Conservation (phyloP, 2,113 vertebrate species). For the Seriola dumerili region DNA sequence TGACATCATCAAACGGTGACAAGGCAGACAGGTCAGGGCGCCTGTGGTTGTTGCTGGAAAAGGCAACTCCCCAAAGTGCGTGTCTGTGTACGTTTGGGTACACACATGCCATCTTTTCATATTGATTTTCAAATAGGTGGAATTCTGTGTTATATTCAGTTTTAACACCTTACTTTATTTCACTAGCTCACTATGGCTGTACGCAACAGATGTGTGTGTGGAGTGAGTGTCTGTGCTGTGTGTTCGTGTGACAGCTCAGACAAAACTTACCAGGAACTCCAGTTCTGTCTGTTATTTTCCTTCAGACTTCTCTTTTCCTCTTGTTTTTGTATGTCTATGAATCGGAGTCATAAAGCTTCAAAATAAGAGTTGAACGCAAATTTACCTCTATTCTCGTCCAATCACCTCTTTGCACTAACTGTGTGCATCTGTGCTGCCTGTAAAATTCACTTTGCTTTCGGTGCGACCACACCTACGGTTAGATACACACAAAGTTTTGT, state of each 20-base stretch:
- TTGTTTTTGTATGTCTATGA: neutral
- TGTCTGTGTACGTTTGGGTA: conserved; percentile 23
- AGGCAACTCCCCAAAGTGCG: conserved; percentile 50
- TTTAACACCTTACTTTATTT: neutral
- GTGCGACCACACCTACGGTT: too few relatives aligned
- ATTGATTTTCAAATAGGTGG: conserved; percentile 13
- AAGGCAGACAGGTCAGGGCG: conserved; percentile 73
- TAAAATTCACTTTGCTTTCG: too few relatives aligned
- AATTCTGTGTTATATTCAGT: neutral
- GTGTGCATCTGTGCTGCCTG: neutral
- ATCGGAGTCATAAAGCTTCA: too few relatives aligned
- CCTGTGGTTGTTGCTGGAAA: conserved; percentile 70
- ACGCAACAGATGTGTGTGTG: neutral
- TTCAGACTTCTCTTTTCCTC: neutral
- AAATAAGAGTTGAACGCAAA: too few relatives aligned
- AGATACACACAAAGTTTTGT: too few relatives aligned
- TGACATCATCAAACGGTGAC: conserved; percentile 81
- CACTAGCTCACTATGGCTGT: neutral
- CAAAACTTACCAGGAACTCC: neutral
- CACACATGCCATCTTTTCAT: conserved; percentile 7
- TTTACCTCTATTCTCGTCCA: neutral
- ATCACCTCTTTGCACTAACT: neutral
- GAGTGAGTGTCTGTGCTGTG: neutral
- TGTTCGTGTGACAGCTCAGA: neutral
- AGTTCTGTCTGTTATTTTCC: neutral